phyloP scores from a whole-genome alignment of 2,113 vertebrate genomes.

The Cyanoramphus novaezelandiae region DNA sequence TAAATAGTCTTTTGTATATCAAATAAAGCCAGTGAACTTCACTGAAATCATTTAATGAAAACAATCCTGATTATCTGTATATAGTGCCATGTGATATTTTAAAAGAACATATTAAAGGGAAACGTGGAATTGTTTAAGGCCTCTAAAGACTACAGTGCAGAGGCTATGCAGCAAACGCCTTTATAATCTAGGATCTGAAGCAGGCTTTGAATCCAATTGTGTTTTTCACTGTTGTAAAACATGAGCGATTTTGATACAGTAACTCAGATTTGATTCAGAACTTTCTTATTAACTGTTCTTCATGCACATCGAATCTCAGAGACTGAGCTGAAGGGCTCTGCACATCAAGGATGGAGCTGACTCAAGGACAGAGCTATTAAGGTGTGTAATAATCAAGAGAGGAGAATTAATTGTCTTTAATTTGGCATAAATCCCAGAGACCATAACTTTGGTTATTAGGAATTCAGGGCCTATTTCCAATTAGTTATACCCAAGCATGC shows the following conservation, averaged over 20 bases:
- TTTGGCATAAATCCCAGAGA: constrained; percentile 77
- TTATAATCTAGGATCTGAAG: constrained; percentile 61
- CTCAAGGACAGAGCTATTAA: constrained; percentile 78
- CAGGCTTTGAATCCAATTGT: constrained; percentile 51
- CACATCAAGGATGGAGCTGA: constrained; percentile 66
- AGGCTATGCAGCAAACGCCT: constrained; percentile 36
- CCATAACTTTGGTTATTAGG: constrained; percentile 61
- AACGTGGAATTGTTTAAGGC: constrained; percentile 58
- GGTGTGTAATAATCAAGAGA: constrained; percentile 72
- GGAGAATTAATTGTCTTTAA: constrained; percentile 81
- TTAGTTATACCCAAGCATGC: constrained; percentile 29
- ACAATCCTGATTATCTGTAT: constrained; percentile 61
- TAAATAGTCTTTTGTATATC: constrained; percentile 69
- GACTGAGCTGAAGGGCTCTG: constrained; percentile 58
- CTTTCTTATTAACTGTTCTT: constrained; percentile 64
- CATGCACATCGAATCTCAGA: constrained; percentile 64
- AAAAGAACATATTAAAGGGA: constrained; percentile 60
- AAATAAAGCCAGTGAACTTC: constrained; percentile 60
- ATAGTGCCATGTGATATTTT: constrained; percentile 41
- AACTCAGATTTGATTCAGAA: constrained; percentile 43
- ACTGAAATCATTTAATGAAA: constrained; percentile 63
- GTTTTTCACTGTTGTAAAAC: constrained; percentile 50
- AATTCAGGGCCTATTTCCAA: constrained; percentile 67
- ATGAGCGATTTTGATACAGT: constrained; percentile 41
- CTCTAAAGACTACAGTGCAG: constrained; percentile 59